Evolutionary conservation across 35 echinoderm and acorn worm species (phyloP).

Genomic region (Stichopus chloronotus): DNA sequence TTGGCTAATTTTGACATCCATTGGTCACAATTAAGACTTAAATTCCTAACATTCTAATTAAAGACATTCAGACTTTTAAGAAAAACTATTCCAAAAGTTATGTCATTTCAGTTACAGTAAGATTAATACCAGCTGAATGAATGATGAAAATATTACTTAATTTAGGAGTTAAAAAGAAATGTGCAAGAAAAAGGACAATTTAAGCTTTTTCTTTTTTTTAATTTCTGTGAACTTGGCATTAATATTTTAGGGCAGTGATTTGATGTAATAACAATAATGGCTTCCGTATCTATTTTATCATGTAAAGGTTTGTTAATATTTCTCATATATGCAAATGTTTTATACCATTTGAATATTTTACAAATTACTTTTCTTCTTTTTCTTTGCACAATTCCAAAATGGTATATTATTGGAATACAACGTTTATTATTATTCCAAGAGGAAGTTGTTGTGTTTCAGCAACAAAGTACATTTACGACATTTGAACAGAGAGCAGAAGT

Average conservation of each 20-base stretch:
- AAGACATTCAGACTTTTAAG: too few species aligned
- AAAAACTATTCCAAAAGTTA: too few species aligned
- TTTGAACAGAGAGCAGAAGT: too few species aligned
- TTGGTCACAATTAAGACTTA: too few species aligned
- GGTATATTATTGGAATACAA: too few species aligned
- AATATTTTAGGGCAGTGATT: background rate
- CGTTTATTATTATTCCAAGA: too few species aligned
- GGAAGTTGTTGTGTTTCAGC: too few species aligned
- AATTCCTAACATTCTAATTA: too few species aligned
- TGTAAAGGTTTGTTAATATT: background rate
- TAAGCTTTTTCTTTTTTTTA: background rate
- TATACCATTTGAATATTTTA: background rate
- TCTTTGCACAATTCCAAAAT: background rate
- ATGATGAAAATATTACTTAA: background rate
- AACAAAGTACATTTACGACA: too few species aligned
- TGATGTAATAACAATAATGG: background rate
- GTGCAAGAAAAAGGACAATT: too few species aligned
- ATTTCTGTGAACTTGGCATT: background rate
- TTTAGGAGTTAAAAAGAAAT: background rate
- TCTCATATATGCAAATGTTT: constrained; percentile 1
- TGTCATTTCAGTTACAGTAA: too few species aligned
- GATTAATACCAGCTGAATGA: background rate
- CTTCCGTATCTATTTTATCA: background rate
- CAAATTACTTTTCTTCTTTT: background rate
- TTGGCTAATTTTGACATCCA: too few species aligned